Evolutionary conservation across 1,140 invertebrate species (phyloP).

Genomic region (Dendrolimus kikuchii): DNA sequence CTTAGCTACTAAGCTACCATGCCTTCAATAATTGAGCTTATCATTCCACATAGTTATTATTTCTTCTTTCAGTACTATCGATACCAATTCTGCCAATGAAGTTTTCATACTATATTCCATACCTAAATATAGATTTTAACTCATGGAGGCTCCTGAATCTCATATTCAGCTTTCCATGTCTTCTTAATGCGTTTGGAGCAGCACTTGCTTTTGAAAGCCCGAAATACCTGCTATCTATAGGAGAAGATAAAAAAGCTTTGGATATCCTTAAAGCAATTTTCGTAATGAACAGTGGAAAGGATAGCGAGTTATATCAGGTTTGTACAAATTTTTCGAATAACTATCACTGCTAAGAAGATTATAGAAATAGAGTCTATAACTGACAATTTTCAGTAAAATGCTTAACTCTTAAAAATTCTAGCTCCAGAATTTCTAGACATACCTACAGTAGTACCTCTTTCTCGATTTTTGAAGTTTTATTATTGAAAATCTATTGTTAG

Average conservation of each 20-base stretch:
- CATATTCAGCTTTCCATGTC: slow-evolving; percentile 74
- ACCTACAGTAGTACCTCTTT: too few species aligned
- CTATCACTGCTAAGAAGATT: neutral
- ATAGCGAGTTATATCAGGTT: slow-evolving; percentile 34
- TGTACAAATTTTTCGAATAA: slow-evolving; percentile 7
- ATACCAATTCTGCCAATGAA: slow-evolving; percentile 48
- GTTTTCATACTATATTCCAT: slow-evolving; percentile 52
- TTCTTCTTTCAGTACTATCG: slow-evolving; percentile 37
- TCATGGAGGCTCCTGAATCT: slow-evolving; percentile 80
- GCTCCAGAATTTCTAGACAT: too few species aligned
- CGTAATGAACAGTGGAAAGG: slow-evolving; percentile 69
- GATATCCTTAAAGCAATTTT: slow-evolving; percentile 71
- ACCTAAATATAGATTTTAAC: slow-evolving; percentile 64
- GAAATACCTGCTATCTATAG: slow-evolving; percentile 75
- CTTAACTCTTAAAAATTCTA: too few species aligned
- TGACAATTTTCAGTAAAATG: too few species aligned
- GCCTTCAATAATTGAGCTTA: neutral
- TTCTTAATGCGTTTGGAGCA: slow-evolving; percentile 72
- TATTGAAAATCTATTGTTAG: too few species aligned
- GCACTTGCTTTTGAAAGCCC: slow-evolving; percentile 79
- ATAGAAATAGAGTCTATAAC: too few species aligned
- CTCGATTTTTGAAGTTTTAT: too few species aligned
- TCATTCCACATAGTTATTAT: neutral
- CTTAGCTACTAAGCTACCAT: neutral
- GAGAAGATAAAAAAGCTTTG: slow-evolving; percentile 71